Evolutionary conservation across 2,113 vertebrate genomes (phyloP), one percentile per base, ranked within the genome.

Genomic region (Sporophila hypoxantha): DNA sequence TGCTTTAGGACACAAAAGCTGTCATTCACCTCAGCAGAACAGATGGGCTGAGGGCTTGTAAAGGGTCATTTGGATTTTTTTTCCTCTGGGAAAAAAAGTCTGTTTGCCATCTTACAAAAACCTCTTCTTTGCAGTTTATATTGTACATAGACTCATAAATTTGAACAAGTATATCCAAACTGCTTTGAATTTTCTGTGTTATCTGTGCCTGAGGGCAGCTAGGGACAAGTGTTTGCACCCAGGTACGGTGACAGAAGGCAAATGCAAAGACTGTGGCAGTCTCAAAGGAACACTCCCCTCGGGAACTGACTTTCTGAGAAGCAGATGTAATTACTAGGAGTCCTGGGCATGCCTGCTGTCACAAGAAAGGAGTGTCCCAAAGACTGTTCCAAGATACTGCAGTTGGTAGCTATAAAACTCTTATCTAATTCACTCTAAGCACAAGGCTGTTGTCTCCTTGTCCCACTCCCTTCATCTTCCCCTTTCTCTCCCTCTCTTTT

Each of bases 11-110:
- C 55, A 49, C 44, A 83, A 78, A 88, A 83, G 44, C 83, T 90
- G 69, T 57, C 77, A 71, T 78, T 71, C 21, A 84, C 74, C 82
- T 80, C 56, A 87, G 18, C 44, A 78, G 59, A 85, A 76, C 74
- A 92, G 80, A 83, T 71, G 77, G 70, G 70, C 55, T 88, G 76
- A 81, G 55, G 57, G 41, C 55, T 94, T 86, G 29, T 75, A 75
- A 83, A 64, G 41, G 70, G 56, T 87, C 65, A 14, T 76, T 87
- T 55, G 30, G 14, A 10, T 26, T 73, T 80, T 62, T 59, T 78
- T 84, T 56, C 32, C 39, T 79, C 49, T 87, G 44, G 49, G 37
- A 55, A 34, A 62, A 83, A 76, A 74, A 10, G 4, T 10, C 30
- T 62, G 32, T 49, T 77, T 91, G 27, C 36, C 17, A 8, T 70